Evolutionary conservation across 2,113 vertebrate genomes (phyloP).

Genomic region (Gallinago jamesoni): DNA sequence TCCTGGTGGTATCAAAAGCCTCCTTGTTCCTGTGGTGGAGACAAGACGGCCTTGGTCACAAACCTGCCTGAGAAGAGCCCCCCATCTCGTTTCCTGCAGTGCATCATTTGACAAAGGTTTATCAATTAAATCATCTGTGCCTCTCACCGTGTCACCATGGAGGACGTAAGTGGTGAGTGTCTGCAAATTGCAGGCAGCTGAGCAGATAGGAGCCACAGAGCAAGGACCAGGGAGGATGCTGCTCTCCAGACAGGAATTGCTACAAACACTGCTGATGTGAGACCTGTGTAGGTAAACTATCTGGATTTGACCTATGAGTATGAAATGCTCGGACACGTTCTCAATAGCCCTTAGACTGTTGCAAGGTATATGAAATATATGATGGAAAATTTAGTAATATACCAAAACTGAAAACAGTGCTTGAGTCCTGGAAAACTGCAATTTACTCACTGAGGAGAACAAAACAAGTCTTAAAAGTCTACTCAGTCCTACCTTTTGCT

Average conservation of each 20-base stretch:
- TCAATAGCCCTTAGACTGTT: background rate
- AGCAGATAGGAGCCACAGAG: background rate
- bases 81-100: background rate
- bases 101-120: background rate
- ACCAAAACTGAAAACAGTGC: background rate
- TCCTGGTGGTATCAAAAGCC: background rate
- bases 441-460: background rate
- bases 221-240: background rate
- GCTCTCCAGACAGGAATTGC: background rate
- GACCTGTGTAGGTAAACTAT: background rate
- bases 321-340: background rate
- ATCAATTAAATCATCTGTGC: background rate
- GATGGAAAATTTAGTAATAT: background rate
- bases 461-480: background rate
- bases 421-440: background rate
- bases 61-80: background rate
- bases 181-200: background rate
- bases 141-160: background rate
- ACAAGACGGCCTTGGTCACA: background rate
- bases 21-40: background rate
- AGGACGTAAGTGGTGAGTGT: accelerated
- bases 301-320: background rate
- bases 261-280: background rate
- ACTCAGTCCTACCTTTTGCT: background rate
- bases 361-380: background rate